phyloP scores from a whole-genome alignment of 2,113 vertebrate species.

The Delphinus delphis region DNA sequence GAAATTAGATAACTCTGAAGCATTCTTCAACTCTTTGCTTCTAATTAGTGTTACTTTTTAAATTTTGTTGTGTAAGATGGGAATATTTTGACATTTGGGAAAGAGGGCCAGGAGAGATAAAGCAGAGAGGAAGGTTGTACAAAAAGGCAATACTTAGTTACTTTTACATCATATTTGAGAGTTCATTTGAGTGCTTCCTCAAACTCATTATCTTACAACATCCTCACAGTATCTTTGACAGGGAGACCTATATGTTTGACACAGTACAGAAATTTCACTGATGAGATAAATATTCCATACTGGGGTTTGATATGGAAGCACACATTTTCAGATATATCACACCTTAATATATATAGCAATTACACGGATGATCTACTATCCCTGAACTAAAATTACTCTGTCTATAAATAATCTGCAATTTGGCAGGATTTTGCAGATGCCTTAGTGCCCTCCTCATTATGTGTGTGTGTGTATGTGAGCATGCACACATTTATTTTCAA shows the following conservation, averaged over 20 bases:
- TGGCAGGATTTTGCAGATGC: constrained; percentile 32
- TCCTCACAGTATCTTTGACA: not conserved
- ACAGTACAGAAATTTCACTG: not conserved
- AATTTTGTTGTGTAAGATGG: not conserved
- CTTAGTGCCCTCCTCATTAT: not conserved
- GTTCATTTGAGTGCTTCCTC: not conserved
- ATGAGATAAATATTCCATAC: not conserved
- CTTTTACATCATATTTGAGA: not conserved
- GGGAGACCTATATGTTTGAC: not conserved
- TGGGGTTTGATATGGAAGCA: not conserved
- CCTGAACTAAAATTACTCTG: constrained; percentile 38
- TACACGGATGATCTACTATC: not conserved
- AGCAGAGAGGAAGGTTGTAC: not conserved
- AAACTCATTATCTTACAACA: not conserved
- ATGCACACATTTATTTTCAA: not conserved
- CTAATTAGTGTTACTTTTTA: not conserved
- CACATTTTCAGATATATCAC: not conserved
- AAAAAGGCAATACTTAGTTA: not conserved
- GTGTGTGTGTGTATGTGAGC: not conserved
- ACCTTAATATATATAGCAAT: constrained; percentile 35
- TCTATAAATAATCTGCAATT: constrained; percentile 45
- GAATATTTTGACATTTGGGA: not conserved
- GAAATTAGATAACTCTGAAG: not conserved
- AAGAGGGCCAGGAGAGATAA: not conserved
- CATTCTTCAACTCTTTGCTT: not conserved